Base-by-base conservation (phyloP, 2,113 vertebrate genomes). In the Aptenodytes patagonicus region DNA sequence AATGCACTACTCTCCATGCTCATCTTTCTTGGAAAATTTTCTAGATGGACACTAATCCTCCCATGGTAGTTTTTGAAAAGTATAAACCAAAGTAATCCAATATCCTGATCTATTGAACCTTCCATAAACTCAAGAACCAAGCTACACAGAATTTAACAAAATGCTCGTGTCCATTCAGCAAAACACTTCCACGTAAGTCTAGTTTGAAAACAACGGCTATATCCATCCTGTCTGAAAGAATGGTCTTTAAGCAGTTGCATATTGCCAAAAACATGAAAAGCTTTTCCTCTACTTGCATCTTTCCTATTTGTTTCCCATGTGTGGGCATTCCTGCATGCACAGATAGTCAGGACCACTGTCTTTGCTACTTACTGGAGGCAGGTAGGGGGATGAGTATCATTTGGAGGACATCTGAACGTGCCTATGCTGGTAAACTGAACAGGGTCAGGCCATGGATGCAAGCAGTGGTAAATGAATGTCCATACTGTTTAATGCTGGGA, bases 331-430 rank as follows among this genome's bases (percentile, higher is more conserved):
- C 14, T 66, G 8, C 26, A 8, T 52, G 28, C 36, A 26, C 22
- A 65, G 18, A 55, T 11, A 57, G 11, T 31, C 17, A 55, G 32
- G 21, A 75, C 19, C 70, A 46, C 11, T 55, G 3, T 36, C 17
- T 10, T 82, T 73, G 6, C 17, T 68, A 2, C 38, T 54, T 42
- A 9, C 5, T n/a, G 20, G 24, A 64, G 16, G 17, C 7, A 8
- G 15, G 19, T 25, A 42, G 4, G 1, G 4, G 6, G 10, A 44
- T 24, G 6, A 81, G 4, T 6, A 13, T 17, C 9, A 1, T 57
- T 76, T 2, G 3, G n/a, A 80, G 52, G 12, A 72, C 28, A 42
- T 38, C 14, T 5, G 4, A 65, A 61, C 7, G 19, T 26, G 13
- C 17, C 28, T 57, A 0, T 31, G 49, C 34, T 69, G 32, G 32